These are phyloP conservation scores for Erebia epiphron DNA, from an alignment of 2,888 invertebrate genomes.

Conservation along the genomic window DNA sequence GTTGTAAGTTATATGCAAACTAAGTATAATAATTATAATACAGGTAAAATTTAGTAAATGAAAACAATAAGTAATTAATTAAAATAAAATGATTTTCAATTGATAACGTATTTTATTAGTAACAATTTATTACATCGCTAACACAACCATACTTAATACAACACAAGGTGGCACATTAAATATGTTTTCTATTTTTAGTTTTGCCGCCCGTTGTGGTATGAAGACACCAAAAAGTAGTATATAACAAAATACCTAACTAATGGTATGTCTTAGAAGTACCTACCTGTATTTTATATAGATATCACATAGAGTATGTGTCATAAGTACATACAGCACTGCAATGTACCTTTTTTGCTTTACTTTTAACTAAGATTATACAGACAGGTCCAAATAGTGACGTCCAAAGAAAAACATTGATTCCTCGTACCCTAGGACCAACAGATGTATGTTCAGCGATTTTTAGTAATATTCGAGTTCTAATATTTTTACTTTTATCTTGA, in stretches of 20 bases:
- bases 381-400: no score
- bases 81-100: constrained; percentile 41
- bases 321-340: constrained; percentile 51
- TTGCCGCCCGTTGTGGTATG: constrained; percentile 77
- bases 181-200: constrained; percentile 70
- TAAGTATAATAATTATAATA: constrained; percentile 40
- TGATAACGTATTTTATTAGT: constrained; percentile 43
- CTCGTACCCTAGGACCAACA: no score
- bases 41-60: constrained; percentile 39
- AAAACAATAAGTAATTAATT: constrained; percentile 24
- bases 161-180: constrained; percentile 37
- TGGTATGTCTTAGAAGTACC: constrained; percentile 58
- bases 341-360: constrained; percentile 26
- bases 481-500: no score
- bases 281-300: constrained; percentile 48
- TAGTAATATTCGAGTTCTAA: no score
- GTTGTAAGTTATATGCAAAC: constrained; percentile 49
- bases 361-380: constrained; percentile 17
- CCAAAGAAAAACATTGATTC: no score
- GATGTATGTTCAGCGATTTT: no score
- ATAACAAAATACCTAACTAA: constrained; percentile 46
- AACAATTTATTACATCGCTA: constrained; percentile 6
- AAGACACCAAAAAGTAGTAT: constrained; percentile 54
- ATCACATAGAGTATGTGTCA: constrained; percentile 49
- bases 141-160: constrained; percentile 1